These are phyloP conservation scores for Meriones unguiculatus DNA, from an alignment of 2,113 vertebrate genomes.

Conservation along the genomic window DNA sequence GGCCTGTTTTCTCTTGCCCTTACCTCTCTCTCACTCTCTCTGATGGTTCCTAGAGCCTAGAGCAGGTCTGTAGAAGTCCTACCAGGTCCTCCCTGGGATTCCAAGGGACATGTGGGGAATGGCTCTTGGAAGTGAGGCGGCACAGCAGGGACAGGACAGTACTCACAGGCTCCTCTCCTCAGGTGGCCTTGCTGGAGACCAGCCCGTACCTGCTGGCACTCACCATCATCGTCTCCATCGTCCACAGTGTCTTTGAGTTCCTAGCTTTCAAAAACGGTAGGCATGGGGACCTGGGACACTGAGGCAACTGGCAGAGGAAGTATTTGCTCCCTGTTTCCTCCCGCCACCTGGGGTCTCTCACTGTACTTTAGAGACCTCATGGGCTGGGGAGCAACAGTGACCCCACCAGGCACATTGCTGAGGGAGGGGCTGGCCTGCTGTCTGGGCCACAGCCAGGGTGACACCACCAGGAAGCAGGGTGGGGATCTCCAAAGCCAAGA, in stretches of 20 bases:
- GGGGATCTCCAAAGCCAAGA: constrained; percentile 68
- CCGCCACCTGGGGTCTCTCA: not conserved
- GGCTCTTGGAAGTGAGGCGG: not conserved
- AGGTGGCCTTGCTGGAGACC: constrained; percentile 94
- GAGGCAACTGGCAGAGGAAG: fast-evolving
- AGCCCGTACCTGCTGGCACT: constrained; percentile 96
- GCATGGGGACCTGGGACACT: not conserved
- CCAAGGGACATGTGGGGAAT: not conserved
- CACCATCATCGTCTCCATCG: constrained; percentile 96
- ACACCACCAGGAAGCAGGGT: constrained; percentile 39
- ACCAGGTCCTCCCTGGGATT: not conserved
- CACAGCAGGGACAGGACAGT: fast-evolving
- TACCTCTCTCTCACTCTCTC: not conserved
- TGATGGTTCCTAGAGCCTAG: too few species aligned
- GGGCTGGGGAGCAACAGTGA: not conserved
- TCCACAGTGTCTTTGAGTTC: constrained; percentile 98
- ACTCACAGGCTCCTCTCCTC: not conserved
- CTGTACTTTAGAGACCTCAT: not conserved
- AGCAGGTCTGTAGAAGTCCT: not conserved
- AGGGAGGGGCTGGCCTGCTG: not conserved
- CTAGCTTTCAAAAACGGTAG: constrained; percentile 97
- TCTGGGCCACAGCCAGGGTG: not conserved
- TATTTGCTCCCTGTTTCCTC: not conserved
- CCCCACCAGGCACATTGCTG: not conserved
- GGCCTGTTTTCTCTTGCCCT: not conserved